Conservation (phyloP, 1,140 invertebrate species). For the Drosophila burlai region DNA sequence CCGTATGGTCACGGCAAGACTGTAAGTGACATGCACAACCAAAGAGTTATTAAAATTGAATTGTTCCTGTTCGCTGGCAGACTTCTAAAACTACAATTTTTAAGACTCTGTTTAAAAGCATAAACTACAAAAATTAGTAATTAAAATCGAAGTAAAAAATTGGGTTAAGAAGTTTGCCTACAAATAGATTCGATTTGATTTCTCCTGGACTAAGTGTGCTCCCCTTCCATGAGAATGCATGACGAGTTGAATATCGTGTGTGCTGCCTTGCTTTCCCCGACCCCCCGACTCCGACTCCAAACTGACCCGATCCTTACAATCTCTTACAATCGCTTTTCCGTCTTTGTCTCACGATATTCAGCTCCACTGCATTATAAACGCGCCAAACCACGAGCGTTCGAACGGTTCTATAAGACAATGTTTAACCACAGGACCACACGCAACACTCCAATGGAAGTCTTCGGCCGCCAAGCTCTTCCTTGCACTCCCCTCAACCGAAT, state of each 20-base stretch:
- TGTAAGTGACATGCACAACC: constrained; percentile 69
- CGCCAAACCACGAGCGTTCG: constrained; percentile 84
- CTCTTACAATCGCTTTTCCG: constrained; percentile 67
- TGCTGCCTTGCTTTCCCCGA: constrained; percentile 36
- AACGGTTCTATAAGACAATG: constrained; percentile 85
- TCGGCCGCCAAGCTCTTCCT: constrained; percentile 84
- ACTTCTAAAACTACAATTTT: not conserved
- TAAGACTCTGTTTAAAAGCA: not conserved
- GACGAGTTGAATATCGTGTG: constrained; percentile 82
- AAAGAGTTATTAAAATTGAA: constrained; percentile 17
- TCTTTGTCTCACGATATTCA: constrained; percentile 81
- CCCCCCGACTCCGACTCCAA: not conserved
- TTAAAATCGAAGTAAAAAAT: not conserved
- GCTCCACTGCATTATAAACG: constrained; percentile 85
- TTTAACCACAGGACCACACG: constrained; percentile 85
- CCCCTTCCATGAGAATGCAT: constrained; percentile 62
- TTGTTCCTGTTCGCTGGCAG: constrained; percentile 1
- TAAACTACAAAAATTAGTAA: not conserved
- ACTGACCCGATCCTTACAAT: constrained; percentile 14
- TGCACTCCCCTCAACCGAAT: constrained; percentile 81
- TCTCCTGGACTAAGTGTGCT: constrained; percentile 31
- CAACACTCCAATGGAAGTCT: constrained; percentile 82
- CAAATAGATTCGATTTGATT: constrained; percentile 10
- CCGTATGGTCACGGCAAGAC: constrained; percentile 85
- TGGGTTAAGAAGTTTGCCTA: not conserved